phyloP scores from a whole-genome alignment of 2,113 vertebrate species.

The Thalassarche chlororhynchos region DNA sequence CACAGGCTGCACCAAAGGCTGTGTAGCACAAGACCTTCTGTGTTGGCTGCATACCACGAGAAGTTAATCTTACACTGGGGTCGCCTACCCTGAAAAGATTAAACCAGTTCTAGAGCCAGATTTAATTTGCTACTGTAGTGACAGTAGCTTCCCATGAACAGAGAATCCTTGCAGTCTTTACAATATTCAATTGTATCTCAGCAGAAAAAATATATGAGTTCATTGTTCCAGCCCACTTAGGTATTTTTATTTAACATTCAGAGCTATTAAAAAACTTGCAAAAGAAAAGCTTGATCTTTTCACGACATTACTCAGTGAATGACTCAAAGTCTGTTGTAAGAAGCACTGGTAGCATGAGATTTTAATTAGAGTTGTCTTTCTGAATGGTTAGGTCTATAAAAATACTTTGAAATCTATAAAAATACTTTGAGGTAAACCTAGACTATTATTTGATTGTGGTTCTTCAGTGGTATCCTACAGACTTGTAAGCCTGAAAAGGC shows the following conservation, averaged over 20 bases:
- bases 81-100: neutral
- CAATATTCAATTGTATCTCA: neutral
- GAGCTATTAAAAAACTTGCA: neutral
- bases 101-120: neutral
- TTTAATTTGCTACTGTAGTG: conserved; percentile 26
- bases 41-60: neutral
- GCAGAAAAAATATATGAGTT: neutral
- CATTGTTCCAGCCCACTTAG: neutral
- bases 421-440: neutral
- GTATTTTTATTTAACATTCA: neutral
- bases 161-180: neutral
- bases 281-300: neutral
- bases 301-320: neutral
- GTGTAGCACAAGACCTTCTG: neutral
- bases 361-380: neutral
- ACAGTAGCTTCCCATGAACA: neutral
- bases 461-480: neutral
- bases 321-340: neutral
- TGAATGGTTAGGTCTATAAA: neutral
- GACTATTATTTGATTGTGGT: neutral
- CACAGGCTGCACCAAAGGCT: neutral
- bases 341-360: neutral
- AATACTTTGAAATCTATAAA: neutral
- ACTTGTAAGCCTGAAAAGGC: neutral
- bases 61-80: conserved; percentile 14